Evolutionary conservation across 2,113 vertebrate species (phyloP), one percentile per base, ranked within the genome.

Genomic region (Rhinogobius similis): DNA sequence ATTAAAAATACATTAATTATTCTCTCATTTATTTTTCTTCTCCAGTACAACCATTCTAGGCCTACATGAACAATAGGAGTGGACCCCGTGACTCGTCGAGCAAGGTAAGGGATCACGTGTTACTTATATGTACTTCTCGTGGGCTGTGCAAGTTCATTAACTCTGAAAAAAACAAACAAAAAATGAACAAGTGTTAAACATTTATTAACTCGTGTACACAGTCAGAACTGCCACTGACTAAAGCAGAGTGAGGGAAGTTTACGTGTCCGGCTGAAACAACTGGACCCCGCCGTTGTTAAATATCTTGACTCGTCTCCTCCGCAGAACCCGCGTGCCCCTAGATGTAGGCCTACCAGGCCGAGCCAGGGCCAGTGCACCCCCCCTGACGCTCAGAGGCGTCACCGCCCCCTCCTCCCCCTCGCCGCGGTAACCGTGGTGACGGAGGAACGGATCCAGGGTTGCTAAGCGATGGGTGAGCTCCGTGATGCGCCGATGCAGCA

Each of bases 401-500:
- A 32, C 61, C 55, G 68, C 52, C 70, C 24, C 64, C 23, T 82
- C 86, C 56, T 65, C 75, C 41, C 68, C 81, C 70, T 58, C 79
- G 67, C 80, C 80, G 11, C 75, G 65, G 93, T 94, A 94, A 76
- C 93, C 92, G 80, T 93, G 87, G 87, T 81, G 93, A 91, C 88
- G 92, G 72, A 93, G 88, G 81, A 91, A 82, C 2, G 90, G 92
- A 62, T 93, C 90, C 87, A 94, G 73, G 74, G 90, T 93, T 91
- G 91, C 92, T 91, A 94, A 83, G 88, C 93, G 92, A 90, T 91
- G 86, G 59, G 89, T 89, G 82, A 94, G 93, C 80, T 94, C 93
- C 2, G 85, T 84, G 89, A 94, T 92, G 79, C 93, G 91, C 76
- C 52, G 88, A 78, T 92, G 93, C 82, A 94, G 87, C 53, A 92